Evolutionary conservation across 2,113 vertebrate species (phyloP), one percentile per base, ranked within the genome.

Genomic region (Probosciger aterrimus): DNA sequence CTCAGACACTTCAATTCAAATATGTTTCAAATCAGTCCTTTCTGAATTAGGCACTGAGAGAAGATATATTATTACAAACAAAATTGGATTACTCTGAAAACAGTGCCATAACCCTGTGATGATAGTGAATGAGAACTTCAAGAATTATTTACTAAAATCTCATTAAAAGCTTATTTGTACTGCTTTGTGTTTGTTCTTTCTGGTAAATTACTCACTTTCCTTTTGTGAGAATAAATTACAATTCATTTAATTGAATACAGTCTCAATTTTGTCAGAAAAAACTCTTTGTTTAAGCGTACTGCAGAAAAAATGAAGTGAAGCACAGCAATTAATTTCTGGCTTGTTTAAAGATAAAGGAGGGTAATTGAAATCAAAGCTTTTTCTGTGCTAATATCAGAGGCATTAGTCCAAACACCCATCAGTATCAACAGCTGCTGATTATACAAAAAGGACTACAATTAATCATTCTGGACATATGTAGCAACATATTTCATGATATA

Each of bases 291-390:
- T 80, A 37, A 64, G 14, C 25, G 25, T 39, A 62, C 31, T 67
- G 47, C 37, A 81, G 70, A 18, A 90, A 87, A 93, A 91, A 44
- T 7, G 13, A 88, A 47, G 8, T 11, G 9, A 86, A 91, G 44
- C 39, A 71, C 3, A 73, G 65, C 35, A 92, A 76, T 43, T 18
- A 70, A 88, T 59, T 80, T 67, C 81, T 30, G 17, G 39, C 24
- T 86, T 87, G 39, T 49, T 86, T 88, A 28, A 80, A 95, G 92
- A 86, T 39, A 80, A 67, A 68, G 19, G 43, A 63, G 44, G 77
- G 14, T 63, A 80, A 78, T 25, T 81, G 24, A 93, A 95, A 83
- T 92, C 23, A 94, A 88, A 88, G 67, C 50, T 77, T 90, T 92
- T 89, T 84, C 44, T 84, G 18, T 67, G 43, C 35, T 79, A 86